Percentiles rank a stretch among this genome's conserved stretches.
Conservation (phyloP, 2,113 vertebrate genomes). For the Grammatotria lemairii region DNA sequence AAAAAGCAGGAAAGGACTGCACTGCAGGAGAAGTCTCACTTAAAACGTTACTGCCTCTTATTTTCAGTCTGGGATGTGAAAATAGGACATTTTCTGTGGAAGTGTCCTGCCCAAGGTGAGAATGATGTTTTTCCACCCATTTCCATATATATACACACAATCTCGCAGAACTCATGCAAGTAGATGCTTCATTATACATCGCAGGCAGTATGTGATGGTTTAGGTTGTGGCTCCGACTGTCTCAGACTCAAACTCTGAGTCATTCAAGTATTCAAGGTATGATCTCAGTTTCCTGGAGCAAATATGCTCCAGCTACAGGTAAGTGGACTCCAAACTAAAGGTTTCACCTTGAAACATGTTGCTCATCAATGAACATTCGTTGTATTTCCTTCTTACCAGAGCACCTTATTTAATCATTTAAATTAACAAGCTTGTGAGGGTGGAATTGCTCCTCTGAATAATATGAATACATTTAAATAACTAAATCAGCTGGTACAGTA, state of each 20-base stretch:
- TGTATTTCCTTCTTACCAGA: neutral
- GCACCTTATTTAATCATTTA: neutral
- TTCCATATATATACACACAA: neutral
- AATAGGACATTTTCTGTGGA: neutral
- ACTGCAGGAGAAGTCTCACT: neutral
- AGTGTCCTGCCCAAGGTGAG: neutral
- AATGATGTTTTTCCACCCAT: neutral
- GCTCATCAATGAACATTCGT: rapidly evolving
- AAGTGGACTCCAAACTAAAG: neutral
- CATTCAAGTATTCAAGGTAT: neutral
- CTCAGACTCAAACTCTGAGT: neutral
- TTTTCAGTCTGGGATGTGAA: neutral
- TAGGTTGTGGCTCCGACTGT: neutral
- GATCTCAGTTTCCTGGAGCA: neutral
- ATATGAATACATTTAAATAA: neutral
- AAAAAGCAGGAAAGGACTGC: neutral
- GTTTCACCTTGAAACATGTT: neutral
- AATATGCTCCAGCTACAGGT: neutral
- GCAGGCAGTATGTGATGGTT: neutral
- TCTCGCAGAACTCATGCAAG: neutral
- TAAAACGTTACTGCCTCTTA: neutral
- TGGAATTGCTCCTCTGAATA: neutral
- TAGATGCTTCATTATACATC: neutral
- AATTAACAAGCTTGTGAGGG: neutral
- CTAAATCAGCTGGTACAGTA: neutral